These are phyloP conservation scores for Laspeyria flexula DNA, from an alignment of 2,888 invertebrate genomes.

Conservation along the genomic window DNA sequence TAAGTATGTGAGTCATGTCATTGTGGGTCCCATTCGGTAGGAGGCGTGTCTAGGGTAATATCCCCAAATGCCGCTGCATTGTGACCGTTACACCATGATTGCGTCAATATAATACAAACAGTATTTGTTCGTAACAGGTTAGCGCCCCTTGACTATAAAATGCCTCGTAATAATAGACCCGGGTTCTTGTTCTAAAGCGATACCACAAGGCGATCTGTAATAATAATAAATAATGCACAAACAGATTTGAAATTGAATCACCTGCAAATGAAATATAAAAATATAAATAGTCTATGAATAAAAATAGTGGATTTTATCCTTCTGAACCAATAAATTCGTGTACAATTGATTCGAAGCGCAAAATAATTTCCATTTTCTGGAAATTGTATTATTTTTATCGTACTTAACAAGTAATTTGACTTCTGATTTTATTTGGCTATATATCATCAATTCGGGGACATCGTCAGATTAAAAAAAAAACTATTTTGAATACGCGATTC, in stretches of 20 bases:
- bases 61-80: conserved; percentile 57
- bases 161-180: conserved; percentile 55
- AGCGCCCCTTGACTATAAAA: conserved; percentile 48
- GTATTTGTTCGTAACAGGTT: conserved; percentile 50
- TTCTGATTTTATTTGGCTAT: too few species aligned
- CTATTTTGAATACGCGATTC: too few species aligned
- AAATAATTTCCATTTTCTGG: too few species aligned
- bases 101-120: conserved; percentile 58
- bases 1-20: conserved; percentile 54
- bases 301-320: too few species aligned
- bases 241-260: not conserved
- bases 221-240: not conserved
- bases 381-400: too few species aligned
- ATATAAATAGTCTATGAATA: not conserved
- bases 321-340: too few species aligned
- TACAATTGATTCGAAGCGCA: too few species aligned
- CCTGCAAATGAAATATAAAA: not conserved
- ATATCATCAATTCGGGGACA: too few species aligned
- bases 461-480: too few species aligned
- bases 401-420: too few species aligned
- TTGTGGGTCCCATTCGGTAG: conserved; percentile 60
- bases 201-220: not conserved
- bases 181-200: conserved; percentile 23
- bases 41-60: conserved; percentile 59
- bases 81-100: conserved; percentile 67